Conservation (phyloP, 2,797 vertebrate genomes). For the Amblyraja radiata region DNA sequence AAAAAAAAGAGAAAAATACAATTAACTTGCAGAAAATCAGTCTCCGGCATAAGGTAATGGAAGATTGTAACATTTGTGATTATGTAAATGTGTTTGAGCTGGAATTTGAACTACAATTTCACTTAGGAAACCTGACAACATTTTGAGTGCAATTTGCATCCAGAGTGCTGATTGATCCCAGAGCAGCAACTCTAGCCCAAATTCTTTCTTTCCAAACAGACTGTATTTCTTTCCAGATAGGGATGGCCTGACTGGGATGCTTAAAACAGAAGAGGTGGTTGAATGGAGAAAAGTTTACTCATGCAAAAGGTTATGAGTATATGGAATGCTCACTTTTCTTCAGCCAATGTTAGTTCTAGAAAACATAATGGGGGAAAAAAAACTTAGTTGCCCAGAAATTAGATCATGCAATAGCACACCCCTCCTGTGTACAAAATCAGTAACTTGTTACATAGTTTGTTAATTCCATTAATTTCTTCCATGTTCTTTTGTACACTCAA, state of each 20-base stretch:
- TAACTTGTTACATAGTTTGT: no score
- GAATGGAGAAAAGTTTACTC: not conserved
- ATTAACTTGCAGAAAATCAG: not conserved
- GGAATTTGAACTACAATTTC: not conserved
- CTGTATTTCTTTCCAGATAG: not conserved
- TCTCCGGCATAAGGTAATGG: not conserved
- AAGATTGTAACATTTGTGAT: not conserved
- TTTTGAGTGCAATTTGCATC: not conserved
- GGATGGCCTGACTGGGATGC: not conserved
- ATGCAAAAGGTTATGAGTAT: not conserved
- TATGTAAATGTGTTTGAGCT: not conserved
- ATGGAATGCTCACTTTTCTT: not conserved
- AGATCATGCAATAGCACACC: no score
- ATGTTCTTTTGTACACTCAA: no score
- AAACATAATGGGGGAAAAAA: not conserved
- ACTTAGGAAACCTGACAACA: not conserved
- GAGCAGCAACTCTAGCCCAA: not conserved
- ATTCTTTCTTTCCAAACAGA: conserved; percentile 1
- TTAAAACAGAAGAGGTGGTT: not conserved
- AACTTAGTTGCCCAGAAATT: no score
- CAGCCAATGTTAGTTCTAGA: not conserved
- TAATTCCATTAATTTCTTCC: no score
- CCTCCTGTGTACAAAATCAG: no score
- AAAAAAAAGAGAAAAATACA: not conserved
- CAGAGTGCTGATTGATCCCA: not conserved